These are phyloP conservation scores for Egretta garzetta DNA, from an alignment of 2,113 vertebrate genomes.

Conservation along the genomic window DNA sequence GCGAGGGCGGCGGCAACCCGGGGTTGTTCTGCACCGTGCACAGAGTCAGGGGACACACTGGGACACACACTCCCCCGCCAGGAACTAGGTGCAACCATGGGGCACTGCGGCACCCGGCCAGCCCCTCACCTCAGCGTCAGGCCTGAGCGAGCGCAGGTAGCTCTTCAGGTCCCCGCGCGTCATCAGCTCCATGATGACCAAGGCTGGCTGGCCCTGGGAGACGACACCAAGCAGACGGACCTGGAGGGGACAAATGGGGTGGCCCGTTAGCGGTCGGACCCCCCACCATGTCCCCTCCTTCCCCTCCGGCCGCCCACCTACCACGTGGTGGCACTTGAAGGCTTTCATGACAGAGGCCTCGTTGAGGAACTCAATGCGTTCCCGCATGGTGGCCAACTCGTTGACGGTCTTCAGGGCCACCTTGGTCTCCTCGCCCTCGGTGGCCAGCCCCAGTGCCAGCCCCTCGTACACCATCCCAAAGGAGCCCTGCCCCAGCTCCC, in stretches of 20 bases:
- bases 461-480: constrained; percentile 86
- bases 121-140: constrained; percentile 76
- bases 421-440: constrained; percentile 65
- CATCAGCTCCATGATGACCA: constrained; percentile 88
- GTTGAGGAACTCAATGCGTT: constrained; percentile 82
- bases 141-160: constrained; percentile 77
- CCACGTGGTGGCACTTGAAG: constrained; percentile 84
- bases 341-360: constrained; percentile 87
- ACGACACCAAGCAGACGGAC: constrained; percentile 81
- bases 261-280: rapidly evolving
- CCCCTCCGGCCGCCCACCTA: not conserved
- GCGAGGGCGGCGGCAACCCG: constrained; percentile 48
- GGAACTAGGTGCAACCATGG: rapidly evolving
- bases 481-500: constrained; percentile 83
- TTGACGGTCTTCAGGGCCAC: constrained; percentile 85
- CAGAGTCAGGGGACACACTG: rapidly evolving
- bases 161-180: constrained; percentile 82
- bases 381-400: constrained; percentile 77
- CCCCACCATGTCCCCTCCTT: rapidly evolving
- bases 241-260: constrained; percentile 9
- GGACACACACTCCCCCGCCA: rapidly evolving
- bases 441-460: constrained; percentile 59
- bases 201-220: constrained; percentile 80
- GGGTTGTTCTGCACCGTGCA: constrained; percentile 71
- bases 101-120: rapidly evolving